Evolutionary conservation across 2,113 vertebrate species (phyloP), one percentile per base, ranked within the genome.

Genomic region (Theristicus caerulescens): DNA sequence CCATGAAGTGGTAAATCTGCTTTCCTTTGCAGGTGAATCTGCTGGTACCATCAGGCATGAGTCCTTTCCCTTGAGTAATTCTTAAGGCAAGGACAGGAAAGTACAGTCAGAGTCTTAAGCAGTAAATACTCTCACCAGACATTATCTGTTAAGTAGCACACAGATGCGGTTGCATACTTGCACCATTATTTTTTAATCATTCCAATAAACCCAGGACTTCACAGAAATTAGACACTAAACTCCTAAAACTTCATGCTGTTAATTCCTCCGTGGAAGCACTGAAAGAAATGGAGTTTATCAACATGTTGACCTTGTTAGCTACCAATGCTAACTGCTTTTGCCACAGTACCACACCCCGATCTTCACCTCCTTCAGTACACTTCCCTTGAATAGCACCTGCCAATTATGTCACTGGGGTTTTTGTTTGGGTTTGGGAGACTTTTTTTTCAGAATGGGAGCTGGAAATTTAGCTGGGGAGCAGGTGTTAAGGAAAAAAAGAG

Each of bases 31-130:
- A 99, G 65, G 97, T 98, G 91, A 99, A 98, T 84, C 98, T 97
- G 74, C 98, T 98, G 49, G 98, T 99, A 42, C 98, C 98, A 93
- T 99, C 99, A 4, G 99, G 99, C 98, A 99, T 99, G 69, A 99
- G 62, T 72, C 98, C 98, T 85, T 98, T 98, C 54, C 98, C 98
- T 90, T 99, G 98, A 81, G 98, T 98, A 82, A 98, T 85, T 97
- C 98, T 99, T 82, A 74, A 82, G 72, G 36, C 62, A 96, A 93
- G 90, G 40, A 85, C 47, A 82, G 36, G 11, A 65, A 76, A 89
- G 36, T 54, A 49, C 31, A 59, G 65, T 96, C 84, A 89, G 88
- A 36, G 15, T 52, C 76, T 76, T 34, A 62, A 74, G 52, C 26
- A 52, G 44, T 40, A 79, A 92, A 40, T 81, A 38, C 1, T 61